Evolutionary conservation across 2,888 invertebrate genomes (phyloP).

Genomic region (Mesodorylaimus sp.): DNA sequence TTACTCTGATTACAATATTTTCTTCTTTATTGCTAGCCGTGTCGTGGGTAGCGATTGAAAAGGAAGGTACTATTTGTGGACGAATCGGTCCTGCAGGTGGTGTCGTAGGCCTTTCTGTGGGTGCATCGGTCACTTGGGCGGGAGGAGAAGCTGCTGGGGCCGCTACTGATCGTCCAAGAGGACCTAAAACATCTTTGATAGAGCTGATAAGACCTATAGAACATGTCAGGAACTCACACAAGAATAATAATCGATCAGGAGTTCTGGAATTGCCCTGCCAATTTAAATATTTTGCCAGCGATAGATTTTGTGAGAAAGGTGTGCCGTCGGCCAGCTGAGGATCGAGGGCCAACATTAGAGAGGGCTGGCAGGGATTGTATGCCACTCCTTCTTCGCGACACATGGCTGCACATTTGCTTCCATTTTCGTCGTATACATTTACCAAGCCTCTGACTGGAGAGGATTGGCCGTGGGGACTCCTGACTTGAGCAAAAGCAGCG

Average conservation of each 20-base stretch:
- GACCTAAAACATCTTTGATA: too few relatives aligned
- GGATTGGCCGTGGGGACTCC: not conserved
- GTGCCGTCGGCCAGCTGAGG: not conserved
- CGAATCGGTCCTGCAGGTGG: not conserved
- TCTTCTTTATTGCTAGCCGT: too few relatives aligned
- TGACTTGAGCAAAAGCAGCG: conserved; percentile 1
- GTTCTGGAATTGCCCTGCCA: not conserved
- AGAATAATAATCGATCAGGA: not conserved
- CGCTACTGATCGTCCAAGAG: not conserved
- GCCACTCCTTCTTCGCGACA: too few relatives aligned
- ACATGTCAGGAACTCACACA: too few relatives aligned
- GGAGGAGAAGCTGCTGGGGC: conserved; percentile 8
- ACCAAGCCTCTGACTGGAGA: not conserved
- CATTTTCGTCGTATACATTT: conserved; percentile 1
- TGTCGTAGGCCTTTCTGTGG: conserved; percentile 6
- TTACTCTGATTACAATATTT: too few relatives aligned
- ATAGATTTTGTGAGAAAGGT: not conserved
- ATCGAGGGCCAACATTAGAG: too few relatives aligned
- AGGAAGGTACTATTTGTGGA: not conserved
- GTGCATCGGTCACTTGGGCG: conserved; percentile 6
- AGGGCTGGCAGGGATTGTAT: too few relatives aligned
- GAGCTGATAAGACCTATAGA: too few relatives aligned
- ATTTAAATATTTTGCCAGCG: not conserved
- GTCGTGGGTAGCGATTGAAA: conserved; percentile 1
- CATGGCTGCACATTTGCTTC: not conserved